Conservation (phyloP, 2,797 vertebrate genomes). For the Ficedula albicollis region DNA sequence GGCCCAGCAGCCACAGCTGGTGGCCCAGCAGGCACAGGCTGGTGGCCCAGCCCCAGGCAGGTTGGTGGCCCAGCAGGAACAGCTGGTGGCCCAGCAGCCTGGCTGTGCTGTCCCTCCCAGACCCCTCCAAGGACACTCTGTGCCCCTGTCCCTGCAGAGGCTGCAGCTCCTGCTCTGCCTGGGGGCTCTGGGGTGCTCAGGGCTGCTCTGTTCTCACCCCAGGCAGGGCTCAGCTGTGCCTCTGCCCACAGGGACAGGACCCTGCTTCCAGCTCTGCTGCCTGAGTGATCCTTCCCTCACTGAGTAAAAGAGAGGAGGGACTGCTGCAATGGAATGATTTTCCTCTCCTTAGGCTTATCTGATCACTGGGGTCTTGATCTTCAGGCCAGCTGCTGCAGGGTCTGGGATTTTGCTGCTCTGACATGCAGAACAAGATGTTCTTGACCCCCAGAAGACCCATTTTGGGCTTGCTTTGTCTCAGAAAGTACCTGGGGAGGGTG, state of each 20-base stretch:
- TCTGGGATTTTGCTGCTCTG: not conserved
- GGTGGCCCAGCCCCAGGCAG: not conserved
- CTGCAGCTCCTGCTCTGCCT: not conserved
- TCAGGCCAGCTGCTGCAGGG: not conserved
- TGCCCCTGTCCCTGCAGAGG: not conserved
- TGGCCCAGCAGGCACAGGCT: no score
- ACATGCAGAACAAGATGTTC: not conserved
- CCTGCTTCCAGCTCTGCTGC: not conserved
- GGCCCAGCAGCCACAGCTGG: not conserved
- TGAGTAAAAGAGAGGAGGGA: not conserved
- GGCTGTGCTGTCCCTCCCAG: not conserved
- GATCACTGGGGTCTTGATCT: not conserved
- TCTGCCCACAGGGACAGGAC: not conserved
- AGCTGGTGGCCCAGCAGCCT: not conserved
- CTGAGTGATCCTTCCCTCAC: accelerated
- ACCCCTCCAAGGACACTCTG: not conserved
- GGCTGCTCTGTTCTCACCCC: not conserved
- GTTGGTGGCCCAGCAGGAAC: not conserved
- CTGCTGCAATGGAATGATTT: not conserved
- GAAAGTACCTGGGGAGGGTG: not conserved
- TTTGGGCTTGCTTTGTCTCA: not conserved
- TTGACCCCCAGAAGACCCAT: not conserved
- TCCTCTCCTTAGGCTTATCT: not conserved
- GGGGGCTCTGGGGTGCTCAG: not conserved
- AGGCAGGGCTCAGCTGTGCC: not conserved